phyloP scores from a whole-genome alignment of 2,888 invertebrate species.

The Heliconius charithonia region DNA sequence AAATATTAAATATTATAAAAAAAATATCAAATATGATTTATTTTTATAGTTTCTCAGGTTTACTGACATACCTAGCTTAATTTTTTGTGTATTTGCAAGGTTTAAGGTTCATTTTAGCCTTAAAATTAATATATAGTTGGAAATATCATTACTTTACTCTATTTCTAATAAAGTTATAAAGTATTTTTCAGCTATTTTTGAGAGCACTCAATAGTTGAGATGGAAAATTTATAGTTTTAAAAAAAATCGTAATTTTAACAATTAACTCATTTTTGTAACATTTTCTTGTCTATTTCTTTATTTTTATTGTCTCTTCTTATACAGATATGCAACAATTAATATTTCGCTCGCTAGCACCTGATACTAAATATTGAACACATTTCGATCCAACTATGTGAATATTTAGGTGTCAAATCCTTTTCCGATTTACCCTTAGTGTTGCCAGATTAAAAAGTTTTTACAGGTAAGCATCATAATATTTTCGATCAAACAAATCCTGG shows the following conservation, averaged over 20 bases:
- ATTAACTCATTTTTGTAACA: neutral
- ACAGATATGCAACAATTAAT: slow-evolving; percentile 22
- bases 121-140: neutral
- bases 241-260: neutral
- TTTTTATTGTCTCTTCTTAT: slow-evolving; percentile 33
- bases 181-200: neutral
- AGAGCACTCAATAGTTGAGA: neutral
- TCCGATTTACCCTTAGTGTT: neutral
- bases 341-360: slow-evolving; percentile 35
- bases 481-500: neutral
- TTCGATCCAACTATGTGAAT: neutral
- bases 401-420: neutral
- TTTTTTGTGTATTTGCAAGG: slow-evolving; percentile 3
- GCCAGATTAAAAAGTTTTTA: neutral
- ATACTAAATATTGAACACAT: slow-evolving; percentile 33
- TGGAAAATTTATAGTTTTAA: neutral
- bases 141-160: neutral
- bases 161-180: neutral
- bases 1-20: too few species aligned
- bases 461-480: neutral
- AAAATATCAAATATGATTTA: too few species aligned
- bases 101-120: neutral
- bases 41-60: neutral
- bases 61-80: neutral
- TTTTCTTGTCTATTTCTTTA: slow-evolving; percentile 11